phyloP scores from a whole-genome alignment of 2,888 invertebrate genomes.

The Eumerus sabulonum region DNA sequence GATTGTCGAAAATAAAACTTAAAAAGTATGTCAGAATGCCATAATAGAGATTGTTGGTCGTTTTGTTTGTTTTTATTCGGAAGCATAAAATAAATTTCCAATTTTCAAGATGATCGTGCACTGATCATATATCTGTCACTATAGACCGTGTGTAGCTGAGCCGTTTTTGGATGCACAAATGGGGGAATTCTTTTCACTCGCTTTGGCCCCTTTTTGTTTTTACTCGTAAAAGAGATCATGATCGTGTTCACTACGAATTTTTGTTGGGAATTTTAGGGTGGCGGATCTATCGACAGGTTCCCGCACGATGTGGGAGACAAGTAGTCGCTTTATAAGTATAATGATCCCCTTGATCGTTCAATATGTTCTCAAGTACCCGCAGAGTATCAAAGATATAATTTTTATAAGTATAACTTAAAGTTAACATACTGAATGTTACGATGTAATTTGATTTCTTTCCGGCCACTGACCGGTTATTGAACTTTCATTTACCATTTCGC shows the following conservation, averaged over 20 bases:
- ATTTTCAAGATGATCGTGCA: constrained; percentile 50
- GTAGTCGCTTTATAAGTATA: no score
- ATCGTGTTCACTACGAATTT: neutral
- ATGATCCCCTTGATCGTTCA: no score
- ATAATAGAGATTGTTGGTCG: constrained; percentile 50
- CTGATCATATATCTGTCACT: constrained; percentile 45
- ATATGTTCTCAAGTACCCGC: no score
- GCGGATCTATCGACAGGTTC: constrained; percentile 59
- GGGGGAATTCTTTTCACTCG: neutral
- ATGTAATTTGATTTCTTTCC: no score
- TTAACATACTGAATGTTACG: no score
- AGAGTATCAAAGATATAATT: no score
- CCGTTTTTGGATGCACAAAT: constrained; percentile 19
- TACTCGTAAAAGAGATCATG: constrained; percentile 10
- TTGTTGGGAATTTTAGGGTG: constrained; percentile 26
- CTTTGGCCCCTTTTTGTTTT: constrained; percentile 21
- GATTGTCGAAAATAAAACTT: constrained; percentile 57
- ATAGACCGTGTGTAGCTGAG: constrained; percentile 16
- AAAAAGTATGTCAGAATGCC: constrained; percentile 63
- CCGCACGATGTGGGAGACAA: constrained; percentile 43
- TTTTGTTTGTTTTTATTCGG: constrained; percentile 55
- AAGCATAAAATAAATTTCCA: constrained; percentile 60
- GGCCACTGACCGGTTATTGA: no score
- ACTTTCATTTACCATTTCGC: no score
- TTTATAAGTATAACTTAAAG: no score